phyloP scores from a whole-genome alignment of 2,888 invertebrate genomes.

The Pinctada fucata region DNA sequence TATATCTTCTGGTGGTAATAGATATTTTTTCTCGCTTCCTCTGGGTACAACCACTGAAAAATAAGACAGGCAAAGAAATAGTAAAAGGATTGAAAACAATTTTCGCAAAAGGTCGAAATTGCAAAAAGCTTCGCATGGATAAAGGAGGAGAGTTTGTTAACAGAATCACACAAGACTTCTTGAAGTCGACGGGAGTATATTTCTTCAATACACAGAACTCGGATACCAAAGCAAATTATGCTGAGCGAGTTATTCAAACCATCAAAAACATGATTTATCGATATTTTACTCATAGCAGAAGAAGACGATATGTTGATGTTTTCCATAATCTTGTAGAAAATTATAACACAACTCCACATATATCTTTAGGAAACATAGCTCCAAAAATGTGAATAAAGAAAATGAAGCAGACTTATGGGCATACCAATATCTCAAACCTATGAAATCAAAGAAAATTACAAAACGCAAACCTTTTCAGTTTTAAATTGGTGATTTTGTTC shows the following conservation, averaged over 20 bases:
- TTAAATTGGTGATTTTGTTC: slow-evolving; percentile 18
- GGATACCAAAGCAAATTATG: slow-evolving; percentile 23
- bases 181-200: slow-evolving; percentile 18
- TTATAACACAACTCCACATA: slow-evolving; percentile 42
- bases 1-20: slow-evolving; percentile 35
- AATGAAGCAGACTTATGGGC: slow-evolving; percentile 43
- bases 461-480: neutral
- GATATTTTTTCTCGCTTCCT: slow-evolving; percentile 41
- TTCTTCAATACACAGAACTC: slow-evolving; percentile 26
- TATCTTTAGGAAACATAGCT: slow-evolving; percentile 37
- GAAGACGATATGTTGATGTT: slow-evolving; percentile 39
- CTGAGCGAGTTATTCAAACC: slow-evolving; percentile 27
- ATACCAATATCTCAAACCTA: slow-evolving; percentile 32
- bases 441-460: too few relatives aligned
- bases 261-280: slow-evolving; percentile 21
- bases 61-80: slow-evolving; percentile 38
- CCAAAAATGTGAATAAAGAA: slow-evolving; percentile 40
- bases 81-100: slow-evolving; percentile 40
- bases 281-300: slow-evolving; percentile 24
- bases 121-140: slow-evolving; percentile 25
- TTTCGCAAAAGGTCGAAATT: slow-evolving; percentile 25
- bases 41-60: slow-evolving; percentile 41
- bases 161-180: slow-evolving; percentile 10
- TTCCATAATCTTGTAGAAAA: slow-evolving; percentile 34
- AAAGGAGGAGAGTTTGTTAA: slow-evolving; percentile 39